These are phyloP conservation scores for Notothenia coriiceps DNA, from an alignment of 2,113 vertebrate species.

Conservation along the genomic window DNA sequence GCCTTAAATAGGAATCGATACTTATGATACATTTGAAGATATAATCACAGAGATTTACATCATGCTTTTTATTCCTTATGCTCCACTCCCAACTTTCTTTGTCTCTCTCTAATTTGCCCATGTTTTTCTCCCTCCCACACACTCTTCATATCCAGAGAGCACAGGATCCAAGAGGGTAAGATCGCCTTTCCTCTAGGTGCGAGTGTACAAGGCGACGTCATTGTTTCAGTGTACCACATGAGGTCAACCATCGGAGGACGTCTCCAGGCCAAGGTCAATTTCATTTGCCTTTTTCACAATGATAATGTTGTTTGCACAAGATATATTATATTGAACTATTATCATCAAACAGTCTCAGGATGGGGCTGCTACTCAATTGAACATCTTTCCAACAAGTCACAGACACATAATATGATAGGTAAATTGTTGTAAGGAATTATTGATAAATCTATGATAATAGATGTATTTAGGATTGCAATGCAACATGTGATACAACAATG, in stretches of 20 bases:
- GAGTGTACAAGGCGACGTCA: slow-evolving; percentile 94
- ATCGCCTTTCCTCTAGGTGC: slow-evolving; percentile 92
- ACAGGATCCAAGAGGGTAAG: slow-evolving; percentile 95
- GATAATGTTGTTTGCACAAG: background rate
- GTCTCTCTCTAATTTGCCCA: background rate
- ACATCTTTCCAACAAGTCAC: background rate
- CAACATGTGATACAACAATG: background rate
- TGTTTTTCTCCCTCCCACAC: background rate
- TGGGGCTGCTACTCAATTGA: background rate
- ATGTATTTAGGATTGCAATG: background rate
- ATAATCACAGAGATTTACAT: background rate
- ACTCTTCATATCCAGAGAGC: slow-evolving; percentile 85
- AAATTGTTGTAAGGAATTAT: background rate
- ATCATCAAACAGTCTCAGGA: background rate
- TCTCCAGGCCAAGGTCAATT: slow-evolving; percentile 95
- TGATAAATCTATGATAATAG: background rate
- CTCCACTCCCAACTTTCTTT: background rate
- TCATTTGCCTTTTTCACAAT: background rate
- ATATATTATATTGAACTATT: background rate
- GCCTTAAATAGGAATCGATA: background rate
- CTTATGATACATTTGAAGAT: background rate
- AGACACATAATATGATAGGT: background rate
- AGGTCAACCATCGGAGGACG: slow-evolving; percentile 96
- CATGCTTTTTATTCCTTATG: background rate
- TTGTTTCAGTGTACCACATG: slow-evolving; percentile 95